Evolutionary conservation across 2,113 vertebrate species (phyloP).

Genomic region (Isichthys henryi): DNA sequence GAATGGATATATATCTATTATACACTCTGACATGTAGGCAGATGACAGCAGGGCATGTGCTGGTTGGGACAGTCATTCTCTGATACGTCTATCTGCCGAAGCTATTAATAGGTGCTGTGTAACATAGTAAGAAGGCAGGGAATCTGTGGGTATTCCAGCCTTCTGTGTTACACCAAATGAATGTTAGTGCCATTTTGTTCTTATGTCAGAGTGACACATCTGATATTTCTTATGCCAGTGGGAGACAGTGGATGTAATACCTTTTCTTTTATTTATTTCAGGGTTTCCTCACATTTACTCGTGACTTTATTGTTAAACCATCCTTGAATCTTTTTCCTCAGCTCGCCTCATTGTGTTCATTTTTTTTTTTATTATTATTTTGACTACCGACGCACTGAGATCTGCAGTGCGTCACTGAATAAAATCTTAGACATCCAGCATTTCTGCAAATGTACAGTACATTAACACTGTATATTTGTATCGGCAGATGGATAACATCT

Average conservation of each 20-base stretch:
- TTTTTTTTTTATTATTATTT: background rate
- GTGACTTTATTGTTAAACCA: background rate
- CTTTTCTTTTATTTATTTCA: background rate
- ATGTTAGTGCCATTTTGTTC: background rate
- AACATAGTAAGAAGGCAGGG: background rate
- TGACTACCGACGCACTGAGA: background rate
- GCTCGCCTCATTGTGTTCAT: background rate
- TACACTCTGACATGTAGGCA: background rate
- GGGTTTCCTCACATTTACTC: background rate
- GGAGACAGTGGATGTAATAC: background rate
- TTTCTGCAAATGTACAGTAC: background rate
- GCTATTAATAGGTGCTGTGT: background rate
- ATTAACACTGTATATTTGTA: background rate
- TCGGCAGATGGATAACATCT: background rate
- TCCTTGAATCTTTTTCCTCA: background rate
- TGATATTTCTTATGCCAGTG: background rate
- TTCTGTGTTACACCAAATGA: background rate
- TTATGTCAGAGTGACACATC: background rate
- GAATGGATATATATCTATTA: background rate
- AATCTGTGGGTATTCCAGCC: background rate
- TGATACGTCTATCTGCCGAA: background rate
- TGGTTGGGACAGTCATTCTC: background rate
- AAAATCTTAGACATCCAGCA: background rate
- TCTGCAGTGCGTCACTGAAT: background rate
- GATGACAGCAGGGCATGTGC: background rate